Base-by-base conservation (phyloP, 1,140 invertebrate species). In the Papilio dardanus region DNA sequence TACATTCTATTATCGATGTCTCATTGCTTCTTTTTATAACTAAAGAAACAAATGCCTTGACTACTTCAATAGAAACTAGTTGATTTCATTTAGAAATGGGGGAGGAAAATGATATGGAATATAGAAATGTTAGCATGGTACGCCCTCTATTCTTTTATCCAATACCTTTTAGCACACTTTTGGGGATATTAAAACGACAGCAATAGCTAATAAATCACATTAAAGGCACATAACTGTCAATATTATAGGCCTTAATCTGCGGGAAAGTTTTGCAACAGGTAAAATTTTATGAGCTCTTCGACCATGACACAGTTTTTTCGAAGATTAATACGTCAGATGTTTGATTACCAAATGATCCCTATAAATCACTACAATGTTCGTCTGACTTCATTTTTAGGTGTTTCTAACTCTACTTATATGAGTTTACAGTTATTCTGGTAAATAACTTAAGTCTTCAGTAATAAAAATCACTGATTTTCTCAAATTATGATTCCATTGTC, bases 291-390 rank as follows among this genome's bases (percentile, higher is more conserved):
- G 19, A 28, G 24, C 10, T 28, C 3, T 62, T 30, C 54, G 54
- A 10, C 54, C 54, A 62, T 62, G 54, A 62, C 54, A 62, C 3
- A 62, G 24, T 62, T 62, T 62, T 62, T 62, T 28, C 24, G 14
- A 62, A 62, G 54, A 62, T 62, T 28, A 62, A 62, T 62, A 28
- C 54, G 54, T 62, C 54, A 62, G 24, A 62, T 28, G 54, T 62
- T 62, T 28, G 12, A 24, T 62, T 28, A 62, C 54, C 10, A 14
- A 10, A 28, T 28, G 12, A 62, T 62, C 24, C 54, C 21, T 62
- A 16, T 58, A 28, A 58, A 28, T 62, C 12, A 62, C 21, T 24
- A 24, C 19, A 54, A 24, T 54, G 19, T 8, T 46, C 42, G 16
- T 19, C 16, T n/a, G 19, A 19, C 42, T 46, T 42, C 40, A n/a